phyloP scores from a whole-genome alignment of 2,113 vertebrate genomes.

The Dipodomys ordii region DNA sequence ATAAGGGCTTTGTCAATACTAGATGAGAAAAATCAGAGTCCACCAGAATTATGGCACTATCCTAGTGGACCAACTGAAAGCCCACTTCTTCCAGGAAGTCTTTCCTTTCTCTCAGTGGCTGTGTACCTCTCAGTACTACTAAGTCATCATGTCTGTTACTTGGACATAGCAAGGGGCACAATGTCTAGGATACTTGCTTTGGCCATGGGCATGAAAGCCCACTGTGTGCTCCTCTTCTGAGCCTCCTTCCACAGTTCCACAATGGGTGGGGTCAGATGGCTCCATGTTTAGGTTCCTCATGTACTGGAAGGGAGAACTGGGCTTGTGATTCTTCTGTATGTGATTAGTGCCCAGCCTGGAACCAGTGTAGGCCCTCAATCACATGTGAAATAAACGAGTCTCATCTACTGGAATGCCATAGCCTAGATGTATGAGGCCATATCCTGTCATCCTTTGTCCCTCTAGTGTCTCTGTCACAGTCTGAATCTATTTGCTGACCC shows the following conservation, averaged over 20 bases:
- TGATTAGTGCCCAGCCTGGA: neutral
- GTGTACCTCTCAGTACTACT: neutral
- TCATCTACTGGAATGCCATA: neutral
- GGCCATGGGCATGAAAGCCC: neutral
- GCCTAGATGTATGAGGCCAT: neutral
- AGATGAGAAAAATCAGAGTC: neutral
- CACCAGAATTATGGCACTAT: neutral
- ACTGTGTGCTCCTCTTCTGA: neutral
- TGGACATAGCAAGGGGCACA: too few relatives aligned
- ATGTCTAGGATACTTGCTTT: neutral
- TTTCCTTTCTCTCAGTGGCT: neutral
- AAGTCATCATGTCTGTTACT: neutral
- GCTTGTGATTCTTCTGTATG: neutral
- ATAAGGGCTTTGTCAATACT: neutral
- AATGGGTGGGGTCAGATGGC: fast-evolving
- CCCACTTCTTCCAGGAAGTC: neutral
- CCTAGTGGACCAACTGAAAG: neutral
- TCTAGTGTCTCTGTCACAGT: neutral
- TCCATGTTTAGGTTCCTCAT: neutral
- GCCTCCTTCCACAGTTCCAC: neutral
- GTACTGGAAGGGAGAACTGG: neutral
- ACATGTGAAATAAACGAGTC: neutral
- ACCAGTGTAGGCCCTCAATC: neutral
- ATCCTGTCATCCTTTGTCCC: neutral
- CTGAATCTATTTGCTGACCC: neutral